phyloP scores from a whole-genome alignment of 2,888 invertebrate genomes.

The Drosophila kanekoi region DNA sequence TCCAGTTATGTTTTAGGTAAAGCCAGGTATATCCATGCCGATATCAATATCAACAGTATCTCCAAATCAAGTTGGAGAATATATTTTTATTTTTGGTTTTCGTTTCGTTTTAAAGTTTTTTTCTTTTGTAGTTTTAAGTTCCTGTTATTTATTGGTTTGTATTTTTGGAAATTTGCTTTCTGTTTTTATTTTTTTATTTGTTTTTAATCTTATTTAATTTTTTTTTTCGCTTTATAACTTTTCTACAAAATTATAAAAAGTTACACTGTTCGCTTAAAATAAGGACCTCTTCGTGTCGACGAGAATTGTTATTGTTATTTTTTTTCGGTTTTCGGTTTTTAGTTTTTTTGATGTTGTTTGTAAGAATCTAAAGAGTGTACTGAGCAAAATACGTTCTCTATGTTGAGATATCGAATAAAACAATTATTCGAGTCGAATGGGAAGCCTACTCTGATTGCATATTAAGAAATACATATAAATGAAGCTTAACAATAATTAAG shows the following conservation, averaged over 20 bases:
- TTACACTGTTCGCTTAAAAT: slow-evolving; percentile 8
- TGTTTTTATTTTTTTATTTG: not conserved
- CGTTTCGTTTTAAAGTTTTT: not conserved
- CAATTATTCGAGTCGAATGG: not conserved
- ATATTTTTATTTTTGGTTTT: not conserved
- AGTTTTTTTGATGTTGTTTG: not conserved
- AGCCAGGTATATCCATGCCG: slow-evolving; percentile 9
- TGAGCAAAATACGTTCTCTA: not conserved
- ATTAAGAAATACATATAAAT: too few relatives aligned
- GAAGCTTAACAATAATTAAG: too few relatives aligned
- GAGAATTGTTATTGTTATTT: not conserved
- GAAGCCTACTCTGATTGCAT: not conserved
- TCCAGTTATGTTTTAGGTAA: slow-evolving; percentile 7
- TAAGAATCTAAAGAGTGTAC: not conserved
- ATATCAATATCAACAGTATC: not conserved
- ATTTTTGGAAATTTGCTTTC: not conserved
- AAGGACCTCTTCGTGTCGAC: not conserved
- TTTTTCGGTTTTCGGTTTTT: not conserved
- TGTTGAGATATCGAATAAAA: not conserved
- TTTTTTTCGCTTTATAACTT: not conserved
- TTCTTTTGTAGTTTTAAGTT: not conserved
- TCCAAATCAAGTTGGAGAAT: not conserved
- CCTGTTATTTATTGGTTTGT: not conserved
- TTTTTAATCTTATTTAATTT: not conserved
- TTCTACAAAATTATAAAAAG: slow-evolving; percentile 7